Base-by-base conservation (phyloP, 1,140 invertebrate species). In the Orius insidiosus region DNA sequence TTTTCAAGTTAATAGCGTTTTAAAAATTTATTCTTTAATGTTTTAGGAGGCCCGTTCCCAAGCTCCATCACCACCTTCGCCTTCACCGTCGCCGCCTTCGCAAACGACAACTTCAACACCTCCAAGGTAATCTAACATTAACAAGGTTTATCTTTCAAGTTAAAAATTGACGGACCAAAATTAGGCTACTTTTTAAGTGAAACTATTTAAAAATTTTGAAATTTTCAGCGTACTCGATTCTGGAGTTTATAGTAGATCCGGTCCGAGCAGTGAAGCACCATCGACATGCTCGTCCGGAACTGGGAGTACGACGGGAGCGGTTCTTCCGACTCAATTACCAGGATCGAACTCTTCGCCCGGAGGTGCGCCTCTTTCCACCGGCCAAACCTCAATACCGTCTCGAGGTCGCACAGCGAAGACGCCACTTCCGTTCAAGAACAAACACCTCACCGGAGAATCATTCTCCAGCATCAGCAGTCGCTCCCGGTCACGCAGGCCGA, bases 51-150 rank as follows among this genome's bases (percentile, higher is more conserved):
- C 41, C 50, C 4, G 51, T 54, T 48, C 38, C 10, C 59, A 53
- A 34, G 52, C 46, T 19, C 55, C 51, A 9, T 53, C 49, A 30
- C 53, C 51, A 30, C 53, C 56, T 10, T 37, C 54, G 4, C 49
- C 53, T 35, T 46, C 50, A 19, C 46, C 51, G 4, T 46, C 53
- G 19, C 40, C 55, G 33, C 35, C 52, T 35, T 39, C 53, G 39
- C 48, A 50, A 45, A 34, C 53, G 41, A 45, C 49, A 34, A 47
- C 55, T 51, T 34, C 37, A 46, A 34, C 54, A 52, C 18, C 59
- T 53, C 51, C 57, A 58, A 50, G 54, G 59, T 68, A 19, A n/a
- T n/a, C 2, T n/a, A 11, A 2, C 10, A 39, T 14, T 18, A 39
- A 9, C 1, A 15, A 39, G 19, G 14, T n/a, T n/a, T n/a, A n/a